Conservation (phyloP, 2,113 vertebrate genomes). For the Petaurus breviceps region DNA sequence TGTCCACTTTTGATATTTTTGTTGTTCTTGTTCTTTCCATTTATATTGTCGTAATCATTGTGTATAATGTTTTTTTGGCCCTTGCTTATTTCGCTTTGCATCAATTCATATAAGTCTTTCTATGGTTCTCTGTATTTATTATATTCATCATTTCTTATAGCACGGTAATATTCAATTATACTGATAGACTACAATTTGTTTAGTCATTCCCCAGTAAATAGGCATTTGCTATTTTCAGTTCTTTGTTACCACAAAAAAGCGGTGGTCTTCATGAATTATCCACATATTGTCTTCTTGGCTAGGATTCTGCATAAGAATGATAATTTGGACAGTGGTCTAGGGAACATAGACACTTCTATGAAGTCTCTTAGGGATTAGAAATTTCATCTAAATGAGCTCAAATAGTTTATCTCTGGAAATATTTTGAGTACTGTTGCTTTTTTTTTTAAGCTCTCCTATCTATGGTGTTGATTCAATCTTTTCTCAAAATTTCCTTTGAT, state of each 20-base stretch:
- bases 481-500: not conserved
- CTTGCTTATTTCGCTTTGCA: not conserved
- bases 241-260: not conserved
- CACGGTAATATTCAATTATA: not conserved
- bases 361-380: not conserved
- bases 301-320: not conserved
- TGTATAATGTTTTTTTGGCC: not conserved
- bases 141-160: not conserved
- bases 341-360: not conserved
- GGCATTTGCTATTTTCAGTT: not conserved
- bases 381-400: not conserved
- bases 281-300: not conserved
- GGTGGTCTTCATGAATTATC: not conserved
- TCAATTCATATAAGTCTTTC: not conserved
- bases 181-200: not conserved
- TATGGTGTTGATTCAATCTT: not conserved
- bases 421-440: not conserved
- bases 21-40: not conserved
- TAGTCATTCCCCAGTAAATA: not conserved
- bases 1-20: no score
- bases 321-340: not conserved
- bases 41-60: not conserved
- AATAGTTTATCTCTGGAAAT: not conserved
- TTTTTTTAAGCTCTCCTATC: not conserved
- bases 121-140: not conserved